Base-by-base conservation (phyloP, 2,888 invertebrate genomes). In the Heliconius aoede region DNA sequence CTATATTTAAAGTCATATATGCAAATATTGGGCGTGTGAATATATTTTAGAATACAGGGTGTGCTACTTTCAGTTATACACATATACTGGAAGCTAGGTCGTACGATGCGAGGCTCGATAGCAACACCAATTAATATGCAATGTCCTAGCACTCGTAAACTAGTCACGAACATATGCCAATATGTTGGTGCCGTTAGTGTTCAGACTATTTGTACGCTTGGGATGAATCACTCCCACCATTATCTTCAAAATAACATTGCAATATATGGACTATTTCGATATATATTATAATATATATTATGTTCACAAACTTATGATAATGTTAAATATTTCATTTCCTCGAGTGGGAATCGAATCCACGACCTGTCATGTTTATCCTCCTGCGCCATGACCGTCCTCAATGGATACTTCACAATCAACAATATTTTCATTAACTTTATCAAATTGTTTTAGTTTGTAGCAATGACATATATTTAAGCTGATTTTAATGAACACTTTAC, bases 151-250 rank as follows among this genome's bases (percentile, higher is more conserved):
- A 90, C 91, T 91, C 93, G 93, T 93, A 92, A 91, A 93, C 92
- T 89, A 92, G 91, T 93, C 94, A 93, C 93, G 93, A 93, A 92
- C 92, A 92, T 91, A 94, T 92, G 93, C 93, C 93, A 91, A 94
- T 93, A 93, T 90, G 90, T 87, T 88, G 87, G 87, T 88, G 90
- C 91, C 91, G 91, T 92, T 91, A 91, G 90, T 76, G 89, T 88
- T 89, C 86, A 88, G 86, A 88, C 90, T 89, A 91, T 92, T 93
- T 92, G 92, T 92, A 91, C 91, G 90, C 91, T 91, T 90, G 85
- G 88, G 90, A 88, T 89, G 88, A 88, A 91, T 91, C 90, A 88
- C 87, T 65, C 72, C 65, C 58, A 67, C 32, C 68, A 24, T 72
- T 65, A 65, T 77, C 75, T 77, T 76, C 79, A 28, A 46, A 46